A percentile compares a stretch with the other conserved stretches of the same genome.
Conservation (phyloP, 2,113 vertebrate species). For the Egretta garzetta region DNA sequence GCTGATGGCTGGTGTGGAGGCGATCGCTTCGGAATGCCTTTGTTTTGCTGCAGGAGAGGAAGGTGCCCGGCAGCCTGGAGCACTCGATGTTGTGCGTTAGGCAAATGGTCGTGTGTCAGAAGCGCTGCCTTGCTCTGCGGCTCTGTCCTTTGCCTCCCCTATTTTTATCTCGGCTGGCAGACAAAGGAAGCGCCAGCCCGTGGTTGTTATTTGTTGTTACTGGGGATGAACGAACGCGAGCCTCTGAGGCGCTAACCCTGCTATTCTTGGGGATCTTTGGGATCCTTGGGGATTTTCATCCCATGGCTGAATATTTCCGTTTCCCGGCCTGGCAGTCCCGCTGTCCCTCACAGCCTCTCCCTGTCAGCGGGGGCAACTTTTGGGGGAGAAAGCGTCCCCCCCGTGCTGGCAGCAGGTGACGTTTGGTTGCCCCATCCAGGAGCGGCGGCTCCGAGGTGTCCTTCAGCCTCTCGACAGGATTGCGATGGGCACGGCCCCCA, state of each 20-base stretch:
- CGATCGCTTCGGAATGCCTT: neutral
- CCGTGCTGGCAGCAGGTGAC: too few species aligned
- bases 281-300: too few species aligned
- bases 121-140: neutral
- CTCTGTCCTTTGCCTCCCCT: neutral
- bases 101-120: neutral
- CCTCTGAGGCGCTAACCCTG: accelerated
- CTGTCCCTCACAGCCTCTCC: too few species aligned
- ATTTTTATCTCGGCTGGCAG: neutral
- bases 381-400: too few species aligned
- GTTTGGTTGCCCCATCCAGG: too few species aligned
- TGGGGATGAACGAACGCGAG: neutral
- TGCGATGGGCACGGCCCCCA: too few species aligned
- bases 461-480: too few species aligned
- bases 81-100: accelerated
- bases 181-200: accelerated
- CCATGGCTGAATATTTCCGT: neutral
- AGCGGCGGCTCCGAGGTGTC: too few species aligned
- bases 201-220: neutral
- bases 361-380: too few species aligned
- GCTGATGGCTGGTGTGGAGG: neutral
- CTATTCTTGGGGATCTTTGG: neutral
- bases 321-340: too few species aligned
- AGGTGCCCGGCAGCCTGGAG: neutral
- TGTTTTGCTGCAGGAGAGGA: neutral